These are phyloP conservation scores for Venustaconcha ellipsiformis DNA, from an alignment of 1,140 invertebrate genomes.

Conservation along the genomic window DNA sequence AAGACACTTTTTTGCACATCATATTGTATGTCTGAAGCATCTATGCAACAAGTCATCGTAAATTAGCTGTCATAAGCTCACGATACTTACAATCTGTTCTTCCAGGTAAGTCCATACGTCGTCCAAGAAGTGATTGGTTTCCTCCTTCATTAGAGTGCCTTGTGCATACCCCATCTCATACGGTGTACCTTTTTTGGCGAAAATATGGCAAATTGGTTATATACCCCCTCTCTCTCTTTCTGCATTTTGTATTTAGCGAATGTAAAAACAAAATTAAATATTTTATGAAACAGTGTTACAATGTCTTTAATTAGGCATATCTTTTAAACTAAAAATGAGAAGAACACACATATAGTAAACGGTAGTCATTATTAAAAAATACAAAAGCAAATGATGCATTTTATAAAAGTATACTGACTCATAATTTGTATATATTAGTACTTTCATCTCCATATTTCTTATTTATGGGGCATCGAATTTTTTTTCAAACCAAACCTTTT, in stretches of 20 bases:
- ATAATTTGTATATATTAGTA: no score
- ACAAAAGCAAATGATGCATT: no score
- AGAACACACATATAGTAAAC: background rate
- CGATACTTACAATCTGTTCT: slow-evolving; percentile 46
- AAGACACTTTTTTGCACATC: no score
- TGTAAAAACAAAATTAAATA: background rate
- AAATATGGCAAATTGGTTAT: background rate
- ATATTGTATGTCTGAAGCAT: no score
- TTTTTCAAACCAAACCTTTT: no score
- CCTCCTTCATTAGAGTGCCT: slow-evolving; percentile 38
- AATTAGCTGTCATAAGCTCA: no score
- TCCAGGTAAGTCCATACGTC: slow-evolving; percentile 53
- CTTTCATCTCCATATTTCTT: no score
- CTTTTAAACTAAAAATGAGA: background rate
- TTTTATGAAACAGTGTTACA: background rate
- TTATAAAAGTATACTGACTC: no score
- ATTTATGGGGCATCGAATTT: no score
- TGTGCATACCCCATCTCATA: slow-evolving; percentile 59
- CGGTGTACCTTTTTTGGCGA: slow-evolving; percentile 34
- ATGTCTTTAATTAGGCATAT: no score
- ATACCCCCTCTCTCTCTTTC: background rate
- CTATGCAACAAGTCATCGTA: slow-evolving; percentile 23
- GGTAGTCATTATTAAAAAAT: no score
- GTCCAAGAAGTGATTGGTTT: slow-evolving; percentile 37
- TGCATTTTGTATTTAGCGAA: background rate